Percentiles rank a stretch among this genome's conserved stretches.
phyloP scores from a whole-genome alignment of 2,888 invertebrate genomes.

The Caenorhabditis virilis region DNA sequence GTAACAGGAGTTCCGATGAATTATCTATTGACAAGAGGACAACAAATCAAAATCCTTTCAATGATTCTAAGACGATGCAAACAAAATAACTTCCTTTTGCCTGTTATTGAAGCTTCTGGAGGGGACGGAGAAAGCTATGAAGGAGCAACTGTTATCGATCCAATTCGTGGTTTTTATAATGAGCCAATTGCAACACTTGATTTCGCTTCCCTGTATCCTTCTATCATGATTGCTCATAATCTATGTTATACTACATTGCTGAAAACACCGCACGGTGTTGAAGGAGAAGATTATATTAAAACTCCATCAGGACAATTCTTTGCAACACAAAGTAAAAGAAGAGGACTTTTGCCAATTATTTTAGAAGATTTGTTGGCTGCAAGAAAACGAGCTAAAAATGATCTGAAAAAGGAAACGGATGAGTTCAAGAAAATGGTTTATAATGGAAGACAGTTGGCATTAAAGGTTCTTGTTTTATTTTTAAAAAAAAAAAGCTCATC shows the following conservation, averaged over 20 bases:
- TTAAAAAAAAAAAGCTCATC: too few relatives aligned
- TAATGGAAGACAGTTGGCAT: conserved; percentile 86
- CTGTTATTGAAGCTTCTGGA: conserved; percentile 79
- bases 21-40: conserved; percentile 90
- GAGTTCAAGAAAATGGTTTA: conserved; percentile 68
- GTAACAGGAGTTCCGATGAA: conserved; percentile 95
- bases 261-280: conserved; percentile 45
- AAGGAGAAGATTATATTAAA: conserved; percentile 78
- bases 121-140: conserved; percentile 80
- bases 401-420: conserved; percentile 84
- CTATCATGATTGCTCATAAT: conserved; percentile 99
- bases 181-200: conserved; percentile 97
- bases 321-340: conserved; percentile 83
- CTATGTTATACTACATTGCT: conserved; percentile 94
- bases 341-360: conserved; percentile 92
- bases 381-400: conserved; percentile 83
- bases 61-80: too few relatives aligned
- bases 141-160: conserved; percentile 99
- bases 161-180: conserved; percentile 91
- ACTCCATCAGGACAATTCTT: conserved; percentile 91
- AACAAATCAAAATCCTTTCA: conserved; percentile 78
- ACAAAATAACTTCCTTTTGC: conserved; percentile 87
- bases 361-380: conserved; percentile 75
- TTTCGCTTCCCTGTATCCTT: conserved; percentile 98
- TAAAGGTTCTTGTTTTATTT: too few relatives aligned